Conservation (phyloP, 2,888 invertebrate species). For the Anodontia alba region DNA sequence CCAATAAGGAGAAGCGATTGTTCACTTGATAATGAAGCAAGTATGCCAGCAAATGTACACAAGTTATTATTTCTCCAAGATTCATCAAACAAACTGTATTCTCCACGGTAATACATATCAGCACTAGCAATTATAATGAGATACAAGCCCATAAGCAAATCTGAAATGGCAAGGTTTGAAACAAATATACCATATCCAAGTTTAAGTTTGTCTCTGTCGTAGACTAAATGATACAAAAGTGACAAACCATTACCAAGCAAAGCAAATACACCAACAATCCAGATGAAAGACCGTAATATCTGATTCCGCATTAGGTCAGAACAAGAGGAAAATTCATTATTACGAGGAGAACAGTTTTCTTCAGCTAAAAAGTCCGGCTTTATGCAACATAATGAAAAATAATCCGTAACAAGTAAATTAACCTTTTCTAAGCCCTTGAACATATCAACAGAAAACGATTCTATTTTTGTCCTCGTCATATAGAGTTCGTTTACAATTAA, state of each 20-base stretch:
- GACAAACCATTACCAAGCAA: no score
- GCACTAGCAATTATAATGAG: conserved; percentile 61
- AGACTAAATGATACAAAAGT: no score
- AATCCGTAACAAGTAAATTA: not conserved
- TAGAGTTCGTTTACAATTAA: not conserved
- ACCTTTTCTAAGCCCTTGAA: not conserved
- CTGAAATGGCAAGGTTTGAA: no score
- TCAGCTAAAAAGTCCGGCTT: not conserved
- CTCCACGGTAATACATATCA: conserved; percentile 54
- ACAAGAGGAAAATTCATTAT: no score
- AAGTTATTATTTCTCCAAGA: conserved; percentile 58
- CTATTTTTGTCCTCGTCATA: not conserved
- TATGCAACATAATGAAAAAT: not conserved
- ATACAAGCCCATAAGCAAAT: conserved; percentile 36
- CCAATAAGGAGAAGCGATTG: conserved; percentile 86
- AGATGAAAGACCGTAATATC: no score
- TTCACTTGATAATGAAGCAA: conserved; percentile 65
- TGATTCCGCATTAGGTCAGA: no score
- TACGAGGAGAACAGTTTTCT: not conserved
- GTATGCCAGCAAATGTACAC: conserved; percentile 62
- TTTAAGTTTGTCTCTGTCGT: no score
- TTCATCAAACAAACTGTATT: conserved; percentile 59
- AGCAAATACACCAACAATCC: no score
- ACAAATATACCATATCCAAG: not conserved
- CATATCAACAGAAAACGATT: not conserved